phyloP scores from a whole-genome alignment of 2,888 invertebrate species.

The Dryomyza anilis region DNA sequence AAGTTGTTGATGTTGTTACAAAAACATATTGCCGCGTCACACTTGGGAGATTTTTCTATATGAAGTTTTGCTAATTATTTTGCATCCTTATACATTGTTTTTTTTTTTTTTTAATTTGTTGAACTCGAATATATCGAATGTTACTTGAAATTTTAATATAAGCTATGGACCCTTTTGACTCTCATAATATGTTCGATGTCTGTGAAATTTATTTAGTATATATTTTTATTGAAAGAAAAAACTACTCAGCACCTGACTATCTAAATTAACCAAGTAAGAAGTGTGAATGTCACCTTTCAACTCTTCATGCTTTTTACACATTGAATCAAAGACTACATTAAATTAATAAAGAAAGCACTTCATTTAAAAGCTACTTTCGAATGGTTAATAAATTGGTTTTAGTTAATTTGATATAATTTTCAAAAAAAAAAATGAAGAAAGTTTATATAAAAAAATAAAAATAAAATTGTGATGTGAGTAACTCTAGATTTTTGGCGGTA shows the following conservation, averaged over 20 bases:
- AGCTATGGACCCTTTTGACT: too few relatives aligned
- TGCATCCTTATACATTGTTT: not conserved
- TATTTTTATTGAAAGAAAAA: too few relatives aligned
- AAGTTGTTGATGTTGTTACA: not conserved
- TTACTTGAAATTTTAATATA: too few relatives aligned
- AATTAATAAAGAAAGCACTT: not conserved
- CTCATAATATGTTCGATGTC: too few relatives aligned
- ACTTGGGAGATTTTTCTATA: not conserved
- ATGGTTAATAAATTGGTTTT: not conserved
- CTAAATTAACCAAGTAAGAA: too few relatives aligned
- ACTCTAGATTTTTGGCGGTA: too few relatives aligned
- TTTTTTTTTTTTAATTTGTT: too few relatives aligned
- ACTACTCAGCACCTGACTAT: too few relatives aligned
- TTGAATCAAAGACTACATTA: not conserved
- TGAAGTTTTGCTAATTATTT: constrained; percentile 17
- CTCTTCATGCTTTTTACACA: constrained; percentile 2
- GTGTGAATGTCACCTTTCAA: not conserved
- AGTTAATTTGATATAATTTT: not conserved
- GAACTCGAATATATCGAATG: too few relatives aligned
- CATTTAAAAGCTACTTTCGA: not conserved
- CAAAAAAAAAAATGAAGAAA: not conserved
- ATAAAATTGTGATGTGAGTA: too few relatives aligned
- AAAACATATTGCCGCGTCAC: constrained; percentile 2
- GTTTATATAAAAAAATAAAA: too few relatives aligned
- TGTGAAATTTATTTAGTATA: too few relatives aligned